Base-by-base conservation (phyloP, 2,888 invertebrate species). In the Eledone cirrhosa region DNA sequence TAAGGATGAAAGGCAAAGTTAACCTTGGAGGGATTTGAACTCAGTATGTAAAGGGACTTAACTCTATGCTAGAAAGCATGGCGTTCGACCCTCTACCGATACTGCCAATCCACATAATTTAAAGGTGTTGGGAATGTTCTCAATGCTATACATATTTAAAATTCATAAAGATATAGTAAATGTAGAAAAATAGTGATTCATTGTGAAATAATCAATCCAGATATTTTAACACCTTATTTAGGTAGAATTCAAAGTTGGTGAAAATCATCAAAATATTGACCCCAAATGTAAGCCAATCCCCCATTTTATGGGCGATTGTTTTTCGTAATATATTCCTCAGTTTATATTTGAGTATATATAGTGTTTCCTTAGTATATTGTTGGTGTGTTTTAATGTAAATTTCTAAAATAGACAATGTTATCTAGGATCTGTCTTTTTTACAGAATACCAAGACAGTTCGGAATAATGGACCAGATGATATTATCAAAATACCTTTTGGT, bases 381-480 rank as follows among this genome's bases (percentile, higher is more conserved):
- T 3, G 41, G 41, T 41, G 41, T 41, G 41, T 41, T 41, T 5
- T 41, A 41, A 11, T 0, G 41, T 41, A 2, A 8, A 41, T 1
- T 41, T 3, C 11, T 2, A 41, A 41, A 41, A 41, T 41, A 41
- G 41, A 41, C 41, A 41, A 41, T 41, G 41, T 11, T 41, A 41
- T 8, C 3, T 41, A 11, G 2, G 41, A 0, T 0, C 7, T 67
- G 22, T 31, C 24, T 72, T 72, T 41, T 72, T 41, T n/a, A 8
- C 41, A 72, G 72, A 22, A n/a, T 72, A 41, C 13, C 33, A 72
- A 31, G n/a, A 33, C 16, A 31, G 19, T 72, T 3, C 72, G 8
- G n/a, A 72, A 72, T 13, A 72, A 72, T 72, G 72, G 31, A n/a
- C n/a, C 72, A 0, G 41, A 72, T n/a, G 72, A 29, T 24, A 72